These are phyloP conservation scores for Bothrops jararaca DNA, from an alignment of 2,113 vertebrate genomes.

Conservation along the genomic window DNA sequence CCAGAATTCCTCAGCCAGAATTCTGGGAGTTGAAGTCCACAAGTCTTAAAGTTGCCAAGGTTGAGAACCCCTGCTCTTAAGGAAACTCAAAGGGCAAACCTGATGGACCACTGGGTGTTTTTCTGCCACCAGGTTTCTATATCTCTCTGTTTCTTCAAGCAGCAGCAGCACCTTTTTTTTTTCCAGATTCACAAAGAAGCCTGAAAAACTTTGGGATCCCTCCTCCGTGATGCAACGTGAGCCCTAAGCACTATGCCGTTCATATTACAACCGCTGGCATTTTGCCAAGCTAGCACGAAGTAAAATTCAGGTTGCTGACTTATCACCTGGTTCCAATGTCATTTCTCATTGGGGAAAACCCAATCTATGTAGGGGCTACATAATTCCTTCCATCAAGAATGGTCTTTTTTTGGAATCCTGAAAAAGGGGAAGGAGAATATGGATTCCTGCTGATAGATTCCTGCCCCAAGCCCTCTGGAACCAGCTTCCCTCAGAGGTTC, in stretches of 20 bases:
- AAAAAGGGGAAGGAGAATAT: neutral
- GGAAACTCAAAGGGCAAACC: neutral
- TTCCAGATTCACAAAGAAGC: neutral
- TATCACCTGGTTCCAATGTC: neutral
- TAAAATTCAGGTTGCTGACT: neutral
- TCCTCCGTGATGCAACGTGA: neutral
- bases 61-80: too few relatives aligned
- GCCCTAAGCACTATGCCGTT: neutral
- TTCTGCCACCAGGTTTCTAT: neutral
- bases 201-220: neutral
- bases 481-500: too few relatives aligned
- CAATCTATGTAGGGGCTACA: neutral
- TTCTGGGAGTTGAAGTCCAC: too few relatives aligned
- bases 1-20: too few relatives aligned
- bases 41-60: too few relatives aligned
- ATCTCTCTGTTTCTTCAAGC: neutral
- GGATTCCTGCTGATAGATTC: neutral
- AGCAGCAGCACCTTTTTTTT: neutral
- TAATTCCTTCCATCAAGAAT: neutral
- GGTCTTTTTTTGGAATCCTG: neutral
- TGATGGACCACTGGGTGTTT: neutral
- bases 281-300: neutral
- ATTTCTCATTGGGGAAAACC: neutral
- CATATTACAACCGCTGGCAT: neutral
- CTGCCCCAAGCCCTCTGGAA: too few relatives aligned